phyloP scores from a whole-genome alignment of 2,888 invertebrate species.

The Habrosyne pyritoides region DNA sequence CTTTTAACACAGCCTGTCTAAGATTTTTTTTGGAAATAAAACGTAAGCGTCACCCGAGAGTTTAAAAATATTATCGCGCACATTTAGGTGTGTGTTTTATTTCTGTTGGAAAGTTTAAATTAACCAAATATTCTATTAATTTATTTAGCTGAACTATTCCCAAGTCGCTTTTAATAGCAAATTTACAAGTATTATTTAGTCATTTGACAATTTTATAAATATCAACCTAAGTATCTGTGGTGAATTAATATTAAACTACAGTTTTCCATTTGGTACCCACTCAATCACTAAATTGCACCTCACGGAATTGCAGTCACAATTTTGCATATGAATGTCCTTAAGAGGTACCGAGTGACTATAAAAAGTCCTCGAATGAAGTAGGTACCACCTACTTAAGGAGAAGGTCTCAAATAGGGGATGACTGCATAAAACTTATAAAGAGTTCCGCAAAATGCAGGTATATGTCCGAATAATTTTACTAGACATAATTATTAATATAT shows the following conservation, averaged over 20 bases:
- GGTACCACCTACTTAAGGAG: slow-evolving; percentile 58
- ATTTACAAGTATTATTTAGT: too few relatives aligned
- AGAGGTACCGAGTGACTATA: slow-evolving; percentile 52
- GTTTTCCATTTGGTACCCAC: not conserved
- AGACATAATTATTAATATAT: slow-evolving; percentile 19
- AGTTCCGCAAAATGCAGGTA: slow-evolving; percentile 51
- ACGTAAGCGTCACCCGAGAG: not conserved
- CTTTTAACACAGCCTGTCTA: slow-evolving; percentile 30
- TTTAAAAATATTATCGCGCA: slow-evolving; percentile 5
- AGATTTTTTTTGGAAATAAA: slow-evolving; percentile 22
- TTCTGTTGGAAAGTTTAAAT: too few relatives aligned
- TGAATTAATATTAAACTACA: too few relatives aligned
- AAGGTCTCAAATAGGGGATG: slow-evolving; percentile 21
- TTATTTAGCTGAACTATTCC: too few relatives aligned
- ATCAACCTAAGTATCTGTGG: too few relatives aligned
- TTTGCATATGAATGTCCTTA: slow-evolving; percentile 66
- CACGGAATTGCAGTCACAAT: slow-evolving; percentile 53
- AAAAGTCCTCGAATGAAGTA: slow-evolving; percentile 67
- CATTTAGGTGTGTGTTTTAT: too few relatives aligned
- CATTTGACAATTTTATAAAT: too few relatives aligned
- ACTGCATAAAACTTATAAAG: slow-evolving; percentile 52
- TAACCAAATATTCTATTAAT: too few relatives aligned
- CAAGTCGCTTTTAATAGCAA: too few relatives aligned
- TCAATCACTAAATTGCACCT: not conserved
- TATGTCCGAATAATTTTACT: too few relatives aligned